These are phyloP conservation scores for Xenops minutus DNA, from an alignment of 2,797 vertebrate species.

Conservation along the genomic window DNA sequence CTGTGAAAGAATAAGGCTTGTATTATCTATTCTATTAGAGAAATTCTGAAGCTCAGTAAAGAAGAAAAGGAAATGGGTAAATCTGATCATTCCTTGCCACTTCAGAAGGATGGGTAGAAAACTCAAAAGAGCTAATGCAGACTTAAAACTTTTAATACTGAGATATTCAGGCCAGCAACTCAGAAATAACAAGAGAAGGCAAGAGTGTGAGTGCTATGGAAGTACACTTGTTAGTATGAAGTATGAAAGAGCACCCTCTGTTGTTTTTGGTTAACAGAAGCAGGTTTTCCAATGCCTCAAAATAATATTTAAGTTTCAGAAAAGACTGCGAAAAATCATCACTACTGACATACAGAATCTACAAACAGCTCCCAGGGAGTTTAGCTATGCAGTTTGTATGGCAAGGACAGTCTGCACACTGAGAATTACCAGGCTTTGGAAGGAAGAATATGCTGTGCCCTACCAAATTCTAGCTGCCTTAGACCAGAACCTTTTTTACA, in stretches of 20 bases:
- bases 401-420: not conserved
- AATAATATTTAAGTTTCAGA: not conserved
- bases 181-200: not conserved
- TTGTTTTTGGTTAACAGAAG: conserved; percentile 51
- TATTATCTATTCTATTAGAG: not conserved
- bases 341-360: not conserved
- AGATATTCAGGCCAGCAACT: not conserved
- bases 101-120: not conserved
- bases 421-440: not conserved
- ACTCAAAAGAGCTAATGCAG: not conserved
- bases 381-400: not conserved
- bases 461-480: not conserved
- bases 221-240: not conserved
- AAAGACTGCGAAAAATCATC: conserved; percentile 4
- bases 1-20: not conserved
- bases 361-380: not conserved
- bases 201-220: not conserved
- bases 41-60: not conserved
- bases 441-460: not conserved
- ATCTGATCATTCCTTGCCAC: not conserved
- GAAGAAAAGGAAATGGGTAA: not conserved
- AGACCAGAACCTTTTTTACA: not conserved
- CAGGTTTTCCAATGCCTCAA: not conserved
- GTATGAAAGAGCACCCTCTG: conserved; percentile 56
- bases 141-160: conserved; percentile 15